Base-by-base conservation (phyloP, 2,797 vertebrate species). In the Salmo trutta region DNA sequence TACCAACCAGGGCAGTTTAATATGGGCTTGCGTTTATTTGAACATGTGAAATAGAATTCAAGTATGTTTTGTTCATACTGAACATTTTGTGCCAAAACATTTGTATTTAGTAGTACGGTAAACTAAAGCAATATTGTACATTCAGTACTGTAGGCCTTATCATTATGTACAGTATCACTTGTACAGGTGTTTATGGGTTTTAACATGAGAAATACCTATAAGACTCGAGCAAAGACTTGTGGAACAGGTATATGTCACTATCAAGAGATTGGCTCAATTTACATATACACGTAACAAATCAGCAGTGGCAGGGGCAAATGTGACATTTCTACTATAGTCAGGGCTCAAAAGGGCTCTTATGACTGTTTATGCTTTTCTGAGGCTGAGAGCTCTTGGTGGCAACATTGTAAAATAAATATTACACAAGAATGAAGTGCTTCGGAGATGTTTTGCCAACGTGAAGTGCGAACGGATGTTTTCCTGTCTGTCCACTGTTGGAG, bases 21-120 rank as follows among this genome's bases (percentile, higher is more conserved):
- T 73, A 41, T 73, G 53, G 64, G 73, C 70, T 75, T 24, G 62
- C 76, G 83, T 78, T 79, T 59, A 79, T 24, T 53, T 66, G 16
- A n/a, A 0, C 54, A 69, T n/a, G 41, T 24, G 21, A 21, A 51
- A 27, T 54, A 65, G 2, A 31, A 33, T 12, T 19, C 16, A 31
- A 31, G 27, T 15, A 31, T 19, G 66, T 68, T 68, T n/a, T 17
- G 4, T 33, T 17, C 16, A 56, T 36, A 10, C 29, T 16, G 27
- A 31, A 67, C 15, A 17, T 36, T 68, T 68, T 36, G 19, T 10
- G 62, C 56, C 24, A 65, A 24, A 65, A 12, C 62, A 21, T 29
- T 29, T 3, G 17, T 59, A 59, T 59, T 59, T 21, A 31, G 24
- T 59, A 7, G 56, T 21, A n/a, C 3, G 56, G n/a, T 59, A 21